A percentile compares a stretch with the other conserved stretches of the same genome.
Conservation (phyloP, 2,113 vertebrate species). For the Greenwoodochromis staneri region DNA sequence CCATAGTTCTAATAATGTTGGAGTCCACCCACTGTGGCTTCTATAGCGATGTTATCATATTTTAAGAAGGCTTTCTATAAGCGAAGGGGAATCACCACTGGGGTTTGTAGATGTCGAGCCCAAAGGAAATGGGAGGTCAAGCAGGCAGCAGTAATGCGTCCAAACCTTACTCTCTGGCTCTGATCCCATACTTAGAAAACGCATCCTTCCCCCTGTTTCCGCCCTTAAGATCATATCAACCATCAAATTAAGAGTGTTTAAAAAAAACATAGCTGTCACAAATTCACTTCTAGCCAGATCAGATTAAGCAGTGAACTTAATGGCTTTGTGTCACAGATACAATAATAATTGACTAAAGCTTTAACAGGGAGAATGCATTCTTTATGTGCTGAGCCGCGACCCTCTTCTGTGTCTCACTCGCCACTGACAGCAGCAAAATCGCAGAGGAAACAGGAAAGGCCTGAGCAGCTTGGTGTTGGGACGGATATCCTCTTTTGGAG, state of each 20-base stretch:
- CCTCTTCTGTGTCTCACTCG: background rate
- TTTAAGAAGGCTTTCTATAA: background rate
- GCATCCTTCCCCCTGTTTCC: conserved; percentile 41
- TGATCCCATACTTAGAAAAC: conserved; percentile 42
- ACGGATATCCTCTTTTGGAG: conserved; percentile 67
- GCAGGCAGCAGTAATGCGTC: background rate
- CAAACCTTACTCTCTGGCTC: conserved; percentile 7
- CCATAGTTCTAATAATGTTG: background rate
- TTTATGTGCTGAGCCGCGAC: background rate
- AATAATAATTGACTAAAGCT: background rate
- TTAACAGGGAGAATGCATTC: background rate
- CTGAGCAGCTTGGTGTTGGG: conserved; percentile 67
- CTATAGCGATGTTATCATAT: background rate
- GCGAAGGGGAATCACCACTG: background rate
- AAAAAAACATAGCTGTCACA: background rate
- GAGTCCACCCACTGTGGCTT: background rate
- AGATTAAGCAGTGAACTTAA: background rate
- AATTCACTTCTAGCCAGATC: background rate
- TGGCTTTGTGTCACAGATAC: background rate
- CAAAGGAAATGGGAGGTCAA: conserved; percentile 22
- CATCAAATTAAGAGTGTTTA: background rate
- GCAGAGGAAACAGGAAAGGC: conserved; percentile 72
- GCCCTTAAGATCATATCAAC: conserved; percentile 1
- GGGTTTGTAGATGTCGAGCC: background rate
- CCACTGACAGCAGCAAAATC: conserved; percentile 52